phyloP scores from a whole-genome alignment of 2,113 vertebrate species.

The Sinosuthora webbiana region DNA sequence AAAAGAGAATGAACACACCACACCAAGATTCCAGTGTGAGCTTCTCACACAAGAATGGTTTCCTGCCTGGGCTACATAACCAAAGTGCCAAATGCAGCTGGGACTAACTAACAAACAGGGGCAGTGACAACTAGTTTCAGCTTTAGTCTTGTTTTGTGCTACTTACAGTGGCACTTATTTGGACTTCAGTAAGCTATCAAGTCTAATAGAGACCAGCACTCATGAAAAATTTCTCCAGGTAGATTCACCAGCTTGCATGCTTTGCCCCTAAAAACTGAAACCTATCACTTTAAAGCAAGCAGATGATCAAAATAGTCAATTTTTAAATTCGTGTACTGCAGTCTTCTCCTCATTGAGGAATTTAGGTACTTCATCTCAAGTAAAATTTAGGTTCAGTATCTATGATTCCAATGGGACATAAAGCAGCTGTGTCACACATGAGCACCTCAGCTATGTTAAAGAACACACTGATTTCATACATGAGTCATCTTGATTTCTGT shows the following conservation, averaged over 20 bases:
- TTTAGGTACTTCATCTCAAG: not conserved
- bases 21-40: not conserved
- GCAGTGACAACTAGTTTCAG: not conserved
- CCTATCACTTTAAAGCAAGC: not conserved
- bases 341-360: not conserved
- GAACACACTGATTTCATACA: not conserved
- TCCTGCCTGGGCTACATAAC: not conserved
- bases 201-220: not conserved
- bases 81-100: not conserved
- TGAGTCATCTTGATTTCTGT: not conserved
- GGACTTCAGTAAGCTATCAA: not conserved
- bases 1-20: fast-evolving
- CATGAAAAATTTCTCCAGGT: not conserved
- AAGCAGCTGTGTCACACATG: not conserved
- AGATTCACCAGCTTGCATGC: not conserved
- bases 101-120: not conserved
- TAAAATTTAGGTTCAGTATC: not conserved
- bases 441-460: not conserved
- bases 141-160: not conserved
- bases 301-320: not conserved
- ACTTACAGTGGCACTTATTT: not conserved
- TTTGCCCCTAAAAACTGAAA: not conserved
- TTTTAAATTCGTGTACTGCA: not conserved
- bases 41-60: not conserved
- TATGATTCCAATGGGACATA: not conserved